These are phyloP conservation scores for Asarcornis scutulata DNA, from an alignment of 2,113 vertebrate species.

Conservation along the genomic window DNA sequence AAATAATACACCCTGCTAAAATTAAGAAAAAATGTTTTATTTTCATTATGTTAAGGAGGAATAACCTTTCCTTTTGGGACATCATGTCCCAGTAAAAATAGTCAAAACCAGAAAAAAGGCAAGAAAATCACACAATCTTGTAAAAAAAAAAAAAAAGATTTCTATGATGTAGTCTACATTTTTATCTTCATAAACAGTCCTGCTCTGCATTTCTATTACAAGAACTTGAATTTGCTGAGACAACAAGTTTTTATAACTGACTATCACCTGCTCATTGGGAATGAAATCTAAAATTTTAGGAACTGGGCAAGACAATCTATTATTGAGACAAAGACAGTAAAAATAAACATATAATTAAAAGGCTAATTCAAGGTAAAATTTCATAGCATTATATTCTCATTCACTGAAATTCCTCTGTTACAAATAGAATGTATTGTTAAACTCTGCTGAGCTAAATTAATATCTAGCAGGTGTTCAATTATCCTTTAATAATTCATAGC, in stretches of 20 bases:
- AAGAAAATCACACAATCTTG: not conserved
- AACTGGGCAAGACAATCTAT: not conserved
- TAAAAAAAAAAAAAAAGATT: not conserved
- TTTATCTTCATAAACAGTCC: not conserved
- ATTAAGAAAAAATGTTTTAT: not conserved
- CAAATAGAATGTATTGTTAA: not conserved
- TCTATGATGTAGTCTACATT: not conserved
- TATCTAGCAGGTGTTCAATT: slow-evolving; percentile 19
- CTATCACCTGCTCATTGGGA: not conserved
- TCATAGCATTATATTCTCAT: not conserved
- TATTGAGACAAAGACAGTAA: not conserved
- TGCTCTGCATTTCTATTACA: not conserved
- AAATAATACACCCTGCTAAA: not conserved
- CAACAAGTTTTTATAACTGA: not conserved
- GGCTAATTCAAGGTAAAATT: not conserved
- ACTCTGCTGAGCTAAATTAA: not conserved
- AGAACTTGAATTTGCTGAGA: not conserved
- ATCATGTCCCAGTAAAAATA: not conserved
- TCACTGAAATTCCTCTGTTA: not conserved
- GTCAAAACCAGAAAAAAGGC: not conserved
- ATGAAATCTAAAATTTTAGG: not conserved
- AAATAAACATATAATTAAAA: not conserved
- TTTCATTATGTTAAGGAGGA: not conserved
- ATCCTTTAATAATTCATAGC: slow-evolving; percentile 15
- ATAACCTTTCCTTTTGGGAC: not conserved